Evolutionary conservation across 1,140 invertebrate species (phyloP).

Genomic region (Drosophila nigrodunni): DNA sequence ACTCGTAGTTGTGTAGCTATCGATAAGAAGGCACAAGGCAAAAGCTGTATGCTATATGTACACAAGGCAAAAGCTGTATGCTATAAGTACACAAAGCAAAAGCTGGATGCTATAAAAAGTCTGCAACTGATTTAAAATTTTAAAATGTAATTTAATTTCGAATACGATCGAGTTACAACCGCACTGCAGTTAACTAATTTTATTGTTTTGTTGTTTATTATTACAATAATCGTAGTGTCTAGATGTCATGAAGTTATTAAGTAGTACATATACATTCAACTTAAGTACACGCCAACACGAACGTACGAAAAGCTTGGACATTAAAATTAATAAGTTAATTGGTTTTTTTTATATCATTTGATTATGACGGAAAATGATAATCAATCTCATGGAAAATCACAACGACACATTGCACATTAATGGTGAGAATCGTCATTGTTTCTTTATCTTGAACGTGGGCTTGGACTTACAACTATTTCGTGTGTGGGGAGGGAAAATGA

Average conservation of each 20-base stretch:
- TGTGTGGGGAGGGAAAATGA: too few relatives aligned
- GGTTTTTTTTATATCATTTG: conserved; percentile 20
- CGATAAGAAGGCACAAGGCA: neutral
- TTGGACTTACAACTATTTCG: conserved; percentile 29
- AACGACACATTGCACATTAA: conserved; percentile 42
- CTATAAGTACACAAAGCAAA: neutral
- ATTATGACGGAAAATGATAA: conserved; percentile 47
- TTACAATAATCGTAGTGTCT: conserved; percentile 26
- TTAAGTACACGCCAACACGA: conserved; percentile 45
- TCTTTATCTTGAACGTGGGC: conserved; percentile 13
- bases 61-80: neutral
- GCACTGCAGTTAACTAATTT: conserved; percentile 41
- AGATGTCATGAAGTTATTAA: conserved; percentile 14
- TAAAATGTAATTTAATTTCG: neutral
- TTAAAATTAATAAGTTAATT: conserved; percentile 60
- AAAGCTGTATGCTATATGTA: neutral
- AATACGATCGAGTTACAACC: conserved; percentile 20
- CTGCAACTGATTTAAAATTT: too few relatives aligned
- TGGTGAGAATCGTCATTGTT: conserved; percentile 55
- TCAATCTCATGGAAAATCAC: conserved; percentile 59
- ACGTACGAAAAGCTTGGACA: conserved; percentile 28
- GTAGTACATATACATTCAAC: conserved; percentile 21
- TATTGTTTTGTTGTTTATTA: conserved; percentile 26
- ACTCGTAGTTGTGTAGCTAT: neutral
- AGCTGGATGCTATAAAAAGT: neutral